Evolutionary conservation across 2,888 invertebrate species (phyloP).

Genomic region (Eudemis profundana): DNA sequence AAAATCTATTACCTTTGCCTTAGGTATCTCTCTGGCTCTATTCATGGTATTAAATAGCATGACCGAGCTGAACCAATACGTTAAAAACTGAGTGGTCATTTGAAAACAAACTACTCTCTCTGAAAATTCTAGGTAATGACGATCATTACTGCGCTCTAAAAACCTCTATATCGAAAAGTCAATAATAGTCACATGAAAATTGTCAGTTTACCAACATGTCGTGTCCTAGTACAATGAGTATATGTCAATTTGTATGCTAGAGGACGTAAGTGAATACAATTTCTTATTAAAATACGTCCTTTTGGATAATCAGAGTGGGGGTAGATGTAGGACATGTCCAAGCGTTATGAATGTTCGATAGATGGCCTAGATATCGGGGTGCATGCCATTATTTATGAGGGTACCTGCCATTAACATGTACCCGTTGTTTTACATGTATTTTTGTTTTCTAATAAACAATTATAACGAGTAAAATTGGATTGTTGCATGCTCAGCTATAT

Average conservation of each 20-base stretch:
- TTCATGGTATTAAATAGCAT: background rate
- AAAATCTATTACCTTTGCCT: too few species aligned
- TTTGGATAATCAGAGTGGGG: background rate
- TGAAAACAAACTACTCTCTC: background rate
- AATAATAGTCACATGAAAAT: slow-evolving; percentile 15
- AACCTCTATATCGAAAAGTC: slow-evolving; percentile 15
- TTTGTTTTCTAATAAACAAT: background rate
- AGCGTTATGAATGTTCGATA: slow-evolving; percentile 23
- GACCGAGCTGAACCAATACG: background rate
- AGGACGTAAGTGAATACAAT: background rate
- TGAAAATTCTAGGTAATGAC: background rate
- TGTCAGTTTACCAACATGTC: slow-evolving; percentile 23
- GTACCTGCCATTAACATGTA: background rate
- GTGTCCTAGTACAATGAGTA: background rate
- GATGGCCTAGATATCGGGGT: slow-evolving; percentile 37
- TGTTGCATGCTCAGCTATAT: too few species aligned
- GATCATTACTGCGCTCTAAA: slow-evolving; percentile 14
- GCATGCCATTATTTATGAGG: slow-evolving; percentile 10
- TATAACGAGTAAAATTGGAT: too few species aligned
- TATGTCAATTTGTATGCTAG: background rate
- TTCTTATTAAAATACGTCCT: background rate
- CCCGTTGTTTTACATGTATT: background rate
- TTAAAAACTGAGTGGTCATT: background rate
- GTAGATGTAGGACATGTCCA: slow-evolving; percentile 25
- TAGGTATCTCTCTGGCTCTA: too few species aligned